Evolutionary conservation across 1,140 invertebrate species (phyloP).

Genomic region (Lasioglossum albipes): DNA sequence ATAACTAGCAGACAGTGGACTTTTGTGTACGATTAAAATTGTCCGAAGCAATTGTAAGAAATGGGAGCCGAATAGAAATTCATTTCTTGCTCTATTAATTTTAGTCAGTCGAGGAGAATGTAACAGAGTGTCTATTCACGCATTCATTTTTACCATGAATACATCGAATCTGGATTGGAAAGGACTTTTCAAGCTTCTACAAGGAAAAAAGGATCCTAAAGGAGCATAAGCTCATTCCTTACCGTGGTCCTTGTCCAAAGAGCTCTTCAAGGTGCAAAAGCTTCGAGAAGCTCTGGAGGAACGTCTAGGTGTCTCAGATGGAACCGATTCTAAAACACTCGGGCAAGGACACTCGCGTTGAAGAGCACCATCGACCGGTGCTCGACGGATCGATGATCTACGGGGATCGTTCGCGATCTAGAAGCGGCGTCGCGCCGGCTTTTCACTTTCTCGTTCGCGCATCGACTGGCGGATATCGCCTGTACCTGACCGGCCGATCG

Average conservation of each 20-base stretch:
- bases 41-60: no score
- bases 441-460: conserved; percentile 65
- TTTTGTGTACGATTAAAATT: no score
- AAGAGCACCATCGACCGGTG: not conserved
- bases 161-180: no score
- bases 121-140: no score
- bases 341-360: not conserved
- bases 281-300: not conserved
- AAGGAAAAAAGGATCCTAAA: no score
- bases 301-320: not conserved
- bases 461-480: conserved; percentile 59
- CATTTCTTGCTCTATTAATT: no score
- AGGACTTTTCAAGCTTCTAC: no score
- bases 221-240: not conserved
- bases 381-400: not conserved
- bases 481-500: conserved; percentile 57
- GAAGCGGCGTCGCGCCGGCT: conserved; percentile 31
- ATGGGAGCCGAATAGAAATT: no score
- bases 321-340: not conserved
- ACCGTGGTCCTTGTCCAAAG: not conserved
- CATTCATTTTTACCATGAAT: no score
- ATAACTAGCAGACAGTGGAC: no score
- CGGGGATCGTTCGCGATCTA: not conserved
- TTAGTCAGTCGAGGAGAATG: no score
- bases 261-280: not conserved